These are phyloP conservation scores for Staurois parvus DNA, from an alignment of 2,797 vertebrate genomes.

Conservation along the genomic window DNA sequence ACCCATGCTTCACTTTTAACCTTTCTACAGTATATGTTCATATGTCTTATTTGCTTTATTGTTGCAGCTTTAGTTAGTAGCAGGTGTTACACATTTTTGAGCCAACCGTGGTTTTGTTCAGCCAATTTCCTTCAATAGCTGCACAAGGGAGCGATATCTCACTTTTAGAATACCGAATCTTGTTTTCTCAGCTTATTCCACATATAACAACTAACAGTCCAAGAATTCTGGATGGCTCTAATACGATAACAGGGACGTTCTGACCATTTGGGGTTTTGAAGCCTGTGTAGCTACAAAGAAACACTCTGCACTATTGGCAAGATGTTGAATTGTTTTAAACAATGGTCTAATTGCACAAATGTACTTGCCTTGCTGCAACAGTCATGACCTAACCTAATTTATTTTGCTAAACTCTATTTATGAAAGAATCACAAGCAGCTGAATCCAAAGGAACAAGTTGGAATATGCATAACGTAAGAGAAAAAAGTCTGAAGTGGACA, in stretches of 20 bases:
- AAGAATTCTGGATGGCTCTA: not conserved
- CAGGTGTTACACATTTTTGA: not conserved
- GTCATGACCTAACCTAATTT: not conserved
- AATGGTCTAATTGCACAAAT: not conserved
- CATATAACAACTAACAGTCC: not conserved
- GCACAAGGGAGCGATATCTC: not conserved
- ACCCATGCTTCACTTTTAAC: too few species aligned
- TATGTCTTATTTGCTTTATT: not conserved
- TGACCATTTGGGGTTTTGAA: not conserved
- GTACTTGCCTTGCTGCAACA: not conserved
- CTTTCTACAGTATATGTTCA: not conserved
- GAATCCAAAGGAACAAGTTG: not conserved
- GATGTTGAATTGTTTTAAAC: not conserved
- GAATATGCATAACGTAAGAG: not conserved
- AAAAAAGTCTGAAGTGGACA: not conserved
- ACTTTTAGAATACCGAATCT: not conserved
- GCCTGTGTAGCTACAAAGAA: not conserved
- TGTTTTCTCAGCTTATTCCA: not conserved
- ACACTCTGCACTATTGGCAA: not conserved
- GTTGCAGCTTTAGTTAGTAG: not conserved
- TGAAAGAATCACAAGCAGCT: constrained; percentile 3
- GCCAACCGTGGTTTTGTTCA: not conserved
- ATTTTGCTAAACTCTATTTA: not conserved
- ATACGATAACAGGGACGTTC: not conserved
- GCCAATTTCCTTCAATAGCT: not conserved